Percentiles rank a stretch among this genome's conserved stretches.
These are phyloP conservation scores for Apodemia hepburni DNA, from an alignment of 2,888 invertebrate species.

Conservation along the genomic window DNA sequence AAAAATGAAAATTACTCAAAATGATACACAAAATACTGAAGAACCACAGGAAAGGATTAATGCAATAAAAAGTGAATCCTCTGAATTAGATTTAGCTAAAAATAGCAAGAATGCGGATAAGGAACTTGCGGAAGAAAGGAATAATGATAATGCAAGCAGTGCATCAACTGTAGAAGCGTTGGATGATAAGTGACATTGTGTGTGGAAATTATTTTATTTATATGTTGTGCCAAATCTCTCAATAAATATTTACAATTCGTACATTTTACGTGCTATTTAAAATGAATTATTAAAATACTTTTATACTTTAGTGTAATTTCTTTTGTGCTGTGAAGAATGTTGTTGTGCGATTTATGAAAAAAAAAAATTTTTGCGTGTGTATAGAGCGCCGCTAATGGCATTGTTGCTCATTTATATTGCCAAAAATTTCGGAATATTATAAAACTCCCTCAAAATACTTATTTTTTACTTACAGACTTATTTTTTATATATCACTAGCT, in stretches of 20 bases:
- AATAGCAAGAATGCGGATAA: constrained; percentile 32
- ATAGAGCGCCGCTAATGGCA: no score
- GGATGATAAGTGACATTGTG: constrained; percentile 58
- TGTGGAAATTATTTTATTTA: constrained; percentile 16
- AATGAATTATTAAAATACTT: no score
- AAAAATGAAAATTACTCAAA: constrained; percentile 63
- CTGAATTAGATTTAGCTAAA: constrained; percentile 38
- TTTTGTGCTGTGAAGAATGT: no score
- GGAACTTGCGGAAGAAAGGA: constrained; percentile 45
- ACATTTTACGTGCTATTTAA: no score
- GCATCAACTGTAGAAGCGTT: constrained; percentile 72
- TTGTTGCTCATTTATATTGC: no score
- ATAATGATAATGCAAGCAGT: constrained; percentile 66
- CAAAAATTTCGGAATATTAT: no score
- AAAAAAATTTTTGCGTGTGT: no score
- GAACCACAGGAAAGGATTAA: constrained; percentile 51
- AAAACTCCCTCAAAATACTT: no score
- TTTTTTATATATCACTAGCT: no score
- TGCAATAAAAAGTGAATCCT: constrained; percentile 54
- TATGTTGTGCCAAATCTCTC: constrained; percentile 23
- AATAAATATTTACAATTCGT: not conserved
- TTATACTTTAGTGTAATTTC: no score
- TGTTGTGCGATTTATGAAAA: no score
- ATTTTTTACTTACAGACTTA: no score
- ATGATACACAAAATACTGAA: constrained; percentile 43